Evolutionary conservation across 2,888 invertebrate species (phyloP).

Genomic region (Neuroscelio doddi): DNA sequence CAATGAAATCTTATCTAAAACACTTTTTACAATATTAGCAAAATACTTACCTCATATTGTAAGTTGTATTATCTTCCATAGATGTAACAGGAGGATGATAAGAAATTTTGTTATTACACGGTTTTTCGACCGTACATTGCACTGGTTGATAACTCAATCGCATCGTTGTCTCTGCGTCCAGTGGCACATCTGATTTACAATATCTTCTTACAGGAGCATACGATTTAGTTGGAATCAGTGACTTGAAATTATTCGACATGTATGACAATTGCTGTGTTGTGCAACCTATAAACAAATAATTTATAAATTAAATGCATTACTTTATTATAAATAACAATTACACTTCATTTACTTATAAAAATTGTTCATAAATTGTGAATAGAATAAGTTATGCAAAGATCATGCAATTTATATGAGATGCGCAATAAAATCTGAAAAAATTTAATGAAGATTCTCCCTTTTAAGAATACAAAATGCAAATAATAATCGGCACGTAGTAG

Average conservation of each 20-base stretch:
- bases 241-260: constrained; percentile 73
- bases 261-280: constrained; percentile 80
- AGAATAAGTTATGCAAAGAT: no score
- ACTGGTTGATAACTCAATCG: constrained; percentile 74
- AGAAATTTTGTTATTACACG: constrained; percentile 69
- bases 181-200: constrained; percentile 73
- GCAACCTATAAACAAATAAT: constrained; percentile 71
- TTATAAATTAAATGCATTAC: constrained; percentile 2
- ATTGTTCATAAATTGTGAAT: no score
- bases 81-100: constrained; percentile 69
- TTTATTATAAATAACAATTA: no score
- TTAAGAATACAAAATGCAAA: constrained; percentile 39
- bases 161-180: constrained; percentile 75
- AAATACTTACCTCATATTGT: constrained; percentile 75
- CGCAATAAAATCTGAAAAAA: constrained; percentile 36
- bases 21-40: no score
- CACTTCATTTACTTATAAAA: no score
- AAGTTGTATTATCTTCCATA: constrained; percentile 76
- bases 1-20: no score
- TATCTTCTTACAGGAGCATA: constrained; percentile 74
- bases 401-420: constrained; percentile 23
- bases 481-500: constrained; percentile 36
- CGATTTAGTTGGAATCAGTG: constrained; percentile 68
- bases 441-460: constrained; percentile 45
- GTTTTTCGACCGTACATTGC: constrained; percentile 68